Conservation (phyloP, 2,113 vertebrate genomes). For the Aythya baeri region DNA sequence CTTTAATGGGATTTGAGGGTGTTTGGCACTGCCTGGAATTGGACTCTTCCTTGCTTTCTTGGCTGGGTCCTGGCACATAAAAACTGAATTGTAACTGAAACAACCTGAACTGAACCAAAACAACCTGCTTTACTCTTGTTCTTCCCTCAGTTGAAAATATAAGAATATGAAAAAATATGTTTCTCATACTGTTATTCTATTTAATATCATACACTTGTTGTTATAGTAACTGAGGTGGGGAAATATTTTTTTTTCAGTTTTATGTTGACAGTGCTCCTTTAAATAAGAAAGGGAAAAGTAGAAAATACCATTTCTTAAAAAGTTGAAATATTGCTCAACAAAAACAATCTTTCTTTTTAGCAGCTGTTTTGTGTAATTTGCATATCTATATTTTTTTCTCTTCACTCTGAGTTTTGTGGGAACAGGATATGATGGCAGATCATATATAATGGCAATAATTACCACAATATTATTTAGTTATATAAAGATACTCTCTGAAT, state of each 20-base stretch:
- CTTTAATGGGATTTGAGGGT: not conserved
- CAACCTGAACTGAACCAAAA: not conserved
- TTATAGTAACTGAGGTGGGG: slow-evolving; percentile 35
- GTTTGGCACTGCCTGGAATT: not conserved
- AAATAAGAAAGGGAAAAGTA: slow-evolving; percentile 47
- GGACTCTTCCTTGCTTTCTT: not conserved
- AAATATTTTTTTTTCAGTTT: slow-evolving; percentile 48
- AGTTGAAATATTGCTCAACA: slow-evolving; percentile 30
- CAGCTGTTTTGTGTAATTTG: slow-evolving; percentile 40
- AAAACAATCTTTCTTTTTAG: slow-evolving; percentile 44
- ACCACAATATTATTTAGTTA: not conserved
- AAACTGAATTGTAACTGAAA: not conserved
- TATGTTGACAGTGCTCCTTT: slow-evolving; percentile 24
- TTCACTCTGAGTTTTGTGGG: slow-evolving; percentile 27
- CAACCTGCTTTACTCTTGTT: not conserved
- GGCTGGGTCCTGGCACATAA: not conserved
- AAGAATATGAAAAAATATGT: not conserved
- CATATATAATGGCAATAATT: not conserved
- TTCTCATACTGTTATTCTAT: not conserved
- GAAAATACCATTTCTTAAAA: slow-evolving; percentile 47
- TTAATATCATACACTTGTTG: not conserved
- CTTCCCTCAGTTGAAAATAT: not conserved
- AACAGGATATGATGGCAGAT: not conserved
- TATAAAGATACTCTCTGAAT: not conserved
- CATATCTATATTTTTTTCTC: not conserved